phyloP scores from a whole-genome alignment of 2,888 invertebrate species.

The Drosophila melanosoma region DNA sequence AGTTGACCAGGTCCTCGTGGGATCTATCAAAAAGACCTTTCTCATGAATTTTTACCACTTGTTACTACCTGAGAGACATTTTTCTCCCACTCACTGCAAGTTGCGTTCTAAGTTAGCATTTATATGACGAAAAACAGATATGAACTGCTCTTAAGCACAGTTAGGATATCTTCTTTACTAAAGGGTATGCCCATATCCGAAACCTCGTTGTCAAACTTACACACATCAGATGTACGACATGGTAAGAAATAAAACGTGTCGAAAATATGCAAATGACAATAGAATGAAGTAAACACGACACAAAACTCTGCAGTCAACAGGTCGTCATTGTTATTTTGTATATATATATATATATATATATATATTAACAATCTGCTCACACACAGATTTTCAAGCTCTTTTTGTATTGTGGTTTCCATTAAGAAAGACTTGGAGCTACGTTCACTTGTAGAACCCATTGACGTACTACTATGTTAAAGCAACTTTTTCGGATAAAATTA shows the following conservation, averaged over 20 bases:
- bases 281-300: conserved; percentile 10
- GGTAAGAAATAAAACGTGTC: conserved; percentile 21
- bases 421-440: background rate
- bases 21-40: background rate
- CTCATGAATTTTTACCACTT: background rate
- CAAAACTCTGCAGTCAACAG: conserved; percentile 35
- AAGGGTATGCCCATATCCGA: conserved; percentile 13
- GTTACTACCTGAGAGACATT: background rate
- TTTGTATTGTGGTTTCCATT: background rate
- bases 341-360: conserved; percentile 1
- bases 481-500: background rate
- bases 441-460: background rate
- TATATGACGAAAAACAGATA: background rate
- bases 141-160: background rate
- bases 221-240: conserved; percentile 4
- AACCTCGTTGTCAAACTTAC: conserved; percentile 9
- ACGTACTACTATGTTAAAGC: background rate
- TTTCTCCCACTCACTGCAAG: background rate
- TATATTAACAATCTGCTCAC: conserved; percentile 5
- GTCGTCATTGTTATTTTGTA: conserved; percentile 24
- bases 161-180: background rate
- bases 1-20: too few relatives aligned
- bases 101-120: background rate
- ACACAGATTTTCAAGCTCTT: conserved; percentile 5
- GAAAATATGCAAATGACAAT: conserved; percentile 32